phyloP scores from a whole-genome alignment of 2,888 invertebrate species.

The Mimachlamys varia region DNA sequence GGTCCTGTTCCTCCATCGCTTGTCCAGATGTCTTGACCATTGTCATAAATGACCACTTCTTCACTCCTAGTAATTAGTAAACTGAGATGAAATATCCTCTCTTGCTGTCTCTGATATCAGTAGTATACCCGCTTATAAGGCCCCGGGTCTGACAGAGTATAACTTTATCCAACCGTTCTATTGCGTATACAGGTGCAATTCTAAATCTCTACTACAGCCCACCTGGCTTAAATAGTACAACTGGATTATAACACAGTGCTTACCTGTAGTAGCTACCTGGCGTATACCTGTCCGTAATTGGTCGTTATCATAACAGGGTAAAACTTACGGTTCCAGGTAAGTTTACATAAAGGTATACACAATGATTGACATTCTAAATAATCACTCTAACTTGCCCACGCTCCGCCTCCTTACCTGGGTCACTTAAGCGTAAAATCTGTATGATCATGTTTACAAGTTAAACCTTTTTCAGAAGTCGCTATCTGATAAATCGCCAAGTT shows the following conservation, averaged over 20 bases:
- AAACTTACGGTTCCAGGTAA: not conserved
- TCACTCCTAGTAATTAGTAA: not conserved
- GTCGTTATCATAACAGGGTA: slow-evolving; percentile 26
- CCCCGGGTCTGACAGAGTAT: not conserved
- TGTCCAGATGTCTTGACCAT: slow-evolving; percentile 32
- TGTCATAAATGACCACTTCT: slow-evolving; percentile 13
- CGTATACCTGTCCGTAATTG: slow-evolving; percentile 8
- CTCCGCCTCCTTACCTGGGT: not conserved
- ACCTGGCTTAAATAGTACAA: slow-evolving; percentile 2
- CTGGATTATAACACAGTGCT: not conserved
- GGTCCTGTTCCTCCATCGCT: slow-evolving; percentile 46
- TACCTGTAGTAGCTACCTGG: slow-evolving; percentile 4
- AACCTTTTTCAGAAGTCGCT: not conserved
- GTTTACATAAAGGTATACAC: not conserved
- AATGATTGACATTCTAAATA: slow-evolving; percentile 10
- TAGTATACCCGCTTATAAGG: not conserved
- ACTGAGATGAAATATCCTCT: not conserved
- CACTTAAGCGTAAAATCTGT: slow-evolving; percentile 15
- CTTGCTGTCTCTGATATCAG: not conserved
- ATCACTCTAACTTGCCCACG: not conserved
- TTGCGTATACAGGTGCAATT: slow-evolving; percentile 18
- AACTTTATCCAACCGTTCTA: not conserved
- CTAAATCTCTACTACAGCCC: not conserved
- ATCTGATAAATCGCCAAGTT: not conserved
- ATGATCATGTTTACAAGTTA: slow-evolving; percentile 28